These are phyloP conservation scores for Xylota segnis DNA, from an alignment of 2,888 invertebrate species.

Conservation along the genomic window DNA sequence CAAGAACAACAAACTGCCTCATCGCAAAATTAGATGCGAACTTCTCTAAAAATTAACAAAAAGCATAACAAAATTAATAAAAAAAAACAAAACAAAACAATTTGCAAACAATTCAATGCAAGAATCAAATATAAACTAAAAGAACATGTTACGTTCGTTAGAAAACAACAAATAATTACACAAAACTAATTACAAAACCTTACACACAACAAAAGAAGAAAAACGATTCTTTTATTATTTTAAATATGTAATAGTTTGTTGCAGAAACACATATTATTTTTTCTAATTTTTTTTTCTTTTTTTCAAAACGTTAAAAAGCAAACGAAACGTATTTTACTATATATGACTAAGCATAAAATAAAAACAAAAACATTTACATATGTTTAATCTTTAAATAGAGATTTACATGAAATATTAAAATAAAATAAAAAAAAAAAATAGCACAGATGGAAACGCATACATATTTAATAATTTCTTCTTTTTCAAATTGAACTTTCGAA, in stretches of 20 bases:
- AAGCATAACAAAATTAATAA: slow-evolving; percentile 14
- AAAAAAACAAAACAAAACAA: slow-evolving; percentile 42
- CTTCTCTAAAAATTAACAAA: slow-evolving; percentile 85
- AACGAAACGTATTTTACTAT: slow-evolving; percentile 54
- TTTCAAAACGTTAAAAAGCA: slow-evolving; percentile 60
- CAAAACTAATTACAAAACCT: slow-evolving; percentile 25
- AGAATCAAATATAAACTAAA: slow-evolving; percentile 54
- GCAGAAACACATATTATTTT: slow-evolving; percentile 23
- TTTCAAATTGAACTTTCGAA: slow-evolving; percentile 29
- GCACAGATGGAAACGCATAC: slow-evolving; percentile 67
- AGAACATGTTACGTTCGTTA: not conserved
- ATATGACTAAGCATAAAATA: slow-evolving; percentile 32
- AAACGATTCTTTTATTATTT: slow-evolving; percentile 18
- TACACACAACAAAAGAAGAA: slow-evolving; percentile 24
- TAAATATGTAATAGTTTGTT: slow-evolving; percentile 39
- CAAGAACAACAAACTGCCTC: slow-evolving; percentile 86
- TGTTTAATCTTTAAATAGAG: slow-evolving; percentile 33
- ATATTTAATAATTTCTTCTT: slow-evolving; percentile 13
- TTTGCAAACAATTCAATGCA: slow-evolving; percentile 70
- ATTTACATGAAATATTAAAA: slow-evolving; percentile 14
- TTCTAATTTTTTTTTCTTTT: slow-evolving; percentile 41
- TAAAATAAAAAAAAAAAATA: slow-evolving; percentile 53
- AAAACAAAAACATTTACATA: slow-evolving; percentile 19
- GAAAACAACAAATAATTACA: slow-evolving; percentile 46
- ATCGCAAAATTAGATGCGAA: slow-evolving; percentile 87